These are phyloP conservation scores for Natrix natrix DNA, from an alignment of 2,797 vertebrate genomes.

Conservation along the genomic window DNA sequence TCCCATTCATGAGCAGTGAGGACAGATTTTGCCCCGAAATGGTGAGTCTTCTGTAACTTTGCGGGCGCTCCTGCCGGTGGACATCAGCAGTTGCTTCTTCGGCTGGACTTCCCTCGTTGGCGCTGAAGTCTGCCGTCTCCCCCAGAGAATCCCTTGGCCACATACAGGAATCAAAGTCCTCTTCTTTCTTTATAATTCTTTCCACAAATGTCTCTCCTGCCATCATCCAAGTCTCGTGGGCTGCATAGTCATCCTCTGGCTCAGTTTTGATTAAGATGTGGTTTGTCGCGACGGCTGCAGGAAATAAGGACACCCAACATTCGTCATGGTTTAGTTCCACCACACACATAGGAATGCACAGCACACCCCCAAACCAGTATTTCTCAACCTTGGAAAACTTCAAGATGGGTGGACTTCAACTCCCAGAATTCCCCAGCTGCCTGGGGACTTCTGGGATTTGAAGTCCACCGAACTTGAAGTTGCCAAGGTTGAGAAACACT, in stretches of 20 bases:
- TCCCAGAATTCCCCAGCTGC: background rate
- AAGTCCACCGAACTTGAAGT: background rate
- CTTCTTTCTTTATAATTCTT: background rate
- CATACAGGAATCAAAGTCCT: background rate
- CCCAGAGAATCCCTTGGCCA: background rate
- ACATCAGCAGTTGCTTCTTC: constrained; percentile 25
- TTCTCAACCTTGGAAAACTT: background rate
- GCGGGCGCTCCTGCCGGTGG: constrained; percentile 58
- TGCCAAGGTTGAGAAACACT: background rate
- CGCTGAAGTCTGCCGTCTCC: background rate
- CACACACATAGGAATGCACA: background rate
- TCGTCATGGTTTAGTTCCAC: background rate
- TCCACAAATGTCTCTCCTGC: background rate
- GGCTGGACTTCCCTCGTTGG: background rate
- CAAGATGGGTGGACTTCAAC: background rate
- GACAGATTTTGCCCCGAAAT: background rate
- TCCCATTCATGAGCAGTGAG: background rate
- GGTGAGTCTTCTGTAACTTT: constrained; percentile 40
- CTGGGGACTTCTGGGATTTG: too few species aligned
- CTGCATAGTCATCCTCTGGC: background rate
- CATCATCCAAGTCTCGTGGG: background rate
- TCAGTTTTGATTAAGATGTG: background rate
- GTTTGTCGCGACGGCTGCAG: background rate
- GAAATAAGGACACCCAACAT: background rate
- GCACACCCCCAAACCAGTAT: background rate